Conservation (phyloP, 2,113 vertebrate genomes). For the Colaptes auratus region DNA sequence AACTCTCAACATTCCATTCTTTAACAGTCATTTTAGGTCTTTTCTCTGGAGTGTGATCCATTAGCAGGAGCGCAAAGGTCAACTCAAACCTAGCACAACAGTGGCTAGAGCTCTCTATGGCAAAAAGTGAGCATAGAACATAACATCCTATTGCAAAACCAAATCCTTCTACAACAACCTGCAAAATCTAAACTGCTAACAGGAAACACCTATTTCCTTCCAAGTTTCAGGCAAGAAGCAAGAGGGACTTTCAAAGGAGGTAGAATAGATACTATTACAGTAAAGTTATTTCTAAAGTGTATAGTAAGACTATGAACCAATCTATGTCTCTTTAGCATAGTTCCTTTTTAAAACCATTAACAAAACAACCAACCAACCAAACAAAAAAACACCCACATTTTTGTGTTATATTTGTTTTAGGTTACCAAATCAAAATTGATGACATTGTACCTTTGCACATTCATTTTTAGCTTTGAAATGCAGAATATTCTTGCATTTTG, state of each 20-base stretch:
- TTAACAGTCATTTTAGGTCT: not conserved
- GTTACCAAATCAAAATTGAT: not conserved
- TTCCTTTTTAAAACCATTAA: not conserved
- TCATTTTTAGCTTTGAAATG: not conserved
- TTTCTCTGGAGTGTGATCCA: not conserved
- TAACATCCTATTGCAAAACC: not conserved
- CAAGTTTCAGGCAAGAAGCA: not conserved
- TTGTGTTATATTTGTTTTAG: not conserved
- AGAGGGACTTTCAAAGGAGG: not conserved
- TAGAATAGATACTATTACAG: not conserved
- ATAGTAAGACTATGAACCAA: not conserved
- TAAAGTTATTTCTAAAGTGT: not conserved
- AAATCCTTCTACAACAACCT: not conserved
- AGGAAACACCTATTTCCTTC: not conserved
- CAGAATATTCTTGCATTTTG: not conserved
- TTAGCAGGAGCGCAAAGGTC: not conserved
- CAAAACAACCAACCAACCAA: too few species aligned
- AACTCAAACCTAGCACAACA: not conserved
- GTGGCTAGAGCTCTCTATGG: not conserved
- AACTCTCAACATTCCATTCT: not conserved
- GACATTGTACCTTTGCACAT: not conserved
- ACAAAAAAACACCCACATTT: too few species aligned
- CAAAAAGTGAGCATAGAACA: not conserved
- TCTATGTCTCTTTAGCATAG: rapidly evolving
- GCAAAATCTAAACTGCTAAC: not conserved